These are phyloP conservation scores for Atractosteus spatula DNA, from an alignment of 2,113 vertebrate species.

Conservation along the genomic window DNA sequence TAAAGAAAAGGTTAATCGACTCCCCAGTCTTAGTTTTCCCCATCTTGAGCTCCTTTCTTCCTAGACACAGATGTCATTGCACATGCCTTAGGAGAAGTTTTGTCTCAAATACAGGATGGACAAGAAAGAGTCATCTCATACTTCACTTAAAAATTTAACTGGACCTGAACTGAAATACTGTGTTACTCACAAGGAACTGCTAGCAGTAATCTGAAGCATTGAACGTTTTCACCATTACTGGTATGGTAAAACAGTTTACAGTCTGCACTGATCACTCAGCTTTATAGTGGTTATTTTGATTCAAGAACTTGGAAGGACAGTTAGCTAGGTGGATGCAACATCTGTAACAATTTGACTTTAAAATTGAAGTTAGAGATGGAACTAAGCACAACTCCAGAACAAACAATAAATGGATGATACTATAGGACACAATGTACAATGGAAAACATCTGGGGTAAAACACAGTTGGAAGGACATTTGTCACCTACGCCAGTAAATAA, in stretches of 20 bases:
- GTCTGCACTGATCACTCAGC: not conserved
- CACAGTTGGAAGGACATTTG: too few species aligned
- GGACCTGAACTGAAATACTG: not conserved
- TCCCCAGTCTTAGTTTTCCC: not conserved
- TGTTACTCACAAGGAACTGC: not conserved
- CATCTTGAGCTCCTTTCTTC: not conserved
- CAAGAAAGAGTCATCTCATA: not conserved
- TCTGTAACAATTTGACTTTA: not conserved
- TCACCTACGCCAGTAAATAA: too few species aligned
- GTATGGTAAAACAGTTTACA: not conserved
- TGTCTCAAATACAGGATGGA: not conserved
- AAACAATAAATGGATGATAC: too few species aligned
- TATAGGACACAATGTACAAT: too few species aligned
- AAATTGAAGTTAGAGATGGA: not conserved
- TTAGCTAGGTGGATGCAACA: not conserved
- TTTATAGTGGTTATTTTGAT: not conserved
- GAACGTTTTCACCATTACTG: not conserved
- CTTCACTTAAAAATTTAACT: not conserved
- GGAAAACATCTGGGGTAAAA: too few species aligned
- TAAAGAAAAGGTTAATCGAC: too few species aligned
- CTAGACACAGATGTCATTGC: not conserved
- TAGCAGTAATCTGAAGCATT: not conserved
- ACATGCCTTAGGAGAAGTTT: not conserved
- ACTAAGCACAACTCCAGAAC: not conserved
- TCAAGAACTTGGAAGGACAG: not conserved